Evolutionary conservation across 1,140 invertebrate species (phyloP), one percentile per base, ranked within the genome.

Genomic region (Hydropsyche tenuis): DNA sequence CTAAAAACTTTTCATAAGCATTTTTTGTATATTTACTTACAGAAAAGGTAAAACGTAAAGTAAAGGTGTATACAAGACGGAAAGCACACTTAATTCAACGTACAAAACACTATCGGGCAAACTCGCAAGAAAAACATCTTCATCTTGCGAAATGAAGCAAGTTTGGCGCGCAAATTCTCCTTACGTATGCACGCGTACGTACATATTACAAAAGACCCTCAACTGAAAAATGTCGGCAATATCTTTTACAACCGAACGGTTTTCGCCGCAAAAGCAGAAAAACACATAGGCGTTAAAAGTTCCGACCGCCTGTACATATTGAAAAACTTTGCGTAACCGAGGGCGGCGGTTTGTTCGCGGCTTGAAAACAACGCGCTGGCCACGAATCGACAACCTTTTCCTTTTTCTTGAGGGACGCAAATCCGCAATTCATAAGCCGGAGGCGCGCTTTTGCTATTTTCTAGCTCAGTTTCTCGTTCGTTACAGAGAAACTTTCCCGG

Each of bases 241-340:
- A 65, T 65, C 63, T 65, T 65, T 65, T 22, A 43, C 11, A 45
- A 43, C 63, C 30, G 30, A 43, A 14, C 63, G 30, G 63, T 45
- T 65, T 45, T 65, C 63, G 63, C 30, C 37, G 63, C 18, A 43
- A 60, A 45, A 65, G 53, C 53, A 63, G 60, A 65, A 73, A 51
- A 64, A 51, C 71, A 64, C 60, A 51, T 45, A 73, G 65, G 46
- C 53, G 51, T 42, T 69, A 68, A 68, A 62, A 45, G 53, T 72
- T 63, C 18, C 70, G 42, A 37, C 45, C 74, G 51, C 14, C 43
- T 64, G 75, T 76, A 76, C 56, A 60, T 76, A 76, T 76, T 76
- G 75, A 70, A 76, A 76, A 76, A 76, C 70, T 76, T 76, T 76
- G 27, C 37, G 69, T 72, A 45, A 60, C 62, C 48, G 48, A 46